Conservation (phyloP, 2,797 vertebrate species). For the Lutjanus argentimaculatus region DNA sequence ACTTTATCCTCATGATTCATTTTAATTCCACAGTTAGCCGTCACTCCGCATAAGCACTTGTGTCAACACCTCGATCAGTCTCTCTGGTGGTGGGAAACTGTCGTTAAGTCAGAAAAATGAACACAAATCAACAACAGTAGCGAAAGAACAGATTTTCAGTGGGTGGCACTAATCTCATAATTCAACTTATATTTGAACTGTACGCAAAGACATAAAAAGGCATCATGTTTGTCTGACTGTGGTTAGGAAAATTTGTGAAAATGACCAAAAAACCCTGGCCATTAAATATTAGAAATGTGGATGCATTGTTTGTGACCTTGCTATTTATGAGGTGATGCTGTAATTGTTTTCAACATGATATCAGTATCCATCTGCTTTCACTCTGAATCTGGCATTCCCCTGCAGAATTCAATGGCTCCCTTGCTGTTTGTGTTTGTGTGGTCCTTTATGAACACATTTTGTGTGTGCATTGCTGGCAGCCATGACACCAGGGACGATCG, state of each 20-base stretch:
- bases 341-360: conserved; percentile 46
- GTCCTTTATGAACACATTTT: conserved; percentile 63
- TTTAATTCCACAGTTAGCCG: not conserved
- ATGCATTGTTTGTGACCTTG: conserved; percentile 14
- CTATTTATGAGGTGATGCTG: conserved; percentile 39
- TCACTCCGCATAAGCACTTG: not conserved
- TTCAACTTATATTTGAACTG: conserved; percentile 7
- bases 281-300: not conserved
- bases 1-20: not conserved
- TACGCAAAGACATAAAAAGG: conserved; percentile 8
- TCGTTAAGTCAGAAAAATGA: conserved; percentile 10
- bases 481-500: conserved; percentile 11
- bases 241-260: conserved; percentile 11
- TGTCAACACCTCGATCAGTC: conserved; percentile 6
- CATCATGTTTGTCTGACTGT: conserved; percentile 17
- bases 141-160: conserved; percentile 20
- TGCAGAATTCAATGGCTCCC: conserved; percentile 32
- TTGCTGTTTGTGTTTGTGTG: conserved; percentile 74
- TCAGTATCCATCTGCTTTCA: conserved; percentile 62
- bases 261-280: not conserved
- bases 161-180: conserved; percentile 23
- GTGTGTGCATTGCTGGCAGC: conserved; percentile 45
- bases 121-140: conserved; percentile 36
- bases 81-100: not conserved
- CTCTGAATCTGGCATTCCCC: conserved; percentile 29